Base-by-base conservation (phyloP, 2,797 vertebrate genomes). In the Hapalemur alaotrensis region DNA sequence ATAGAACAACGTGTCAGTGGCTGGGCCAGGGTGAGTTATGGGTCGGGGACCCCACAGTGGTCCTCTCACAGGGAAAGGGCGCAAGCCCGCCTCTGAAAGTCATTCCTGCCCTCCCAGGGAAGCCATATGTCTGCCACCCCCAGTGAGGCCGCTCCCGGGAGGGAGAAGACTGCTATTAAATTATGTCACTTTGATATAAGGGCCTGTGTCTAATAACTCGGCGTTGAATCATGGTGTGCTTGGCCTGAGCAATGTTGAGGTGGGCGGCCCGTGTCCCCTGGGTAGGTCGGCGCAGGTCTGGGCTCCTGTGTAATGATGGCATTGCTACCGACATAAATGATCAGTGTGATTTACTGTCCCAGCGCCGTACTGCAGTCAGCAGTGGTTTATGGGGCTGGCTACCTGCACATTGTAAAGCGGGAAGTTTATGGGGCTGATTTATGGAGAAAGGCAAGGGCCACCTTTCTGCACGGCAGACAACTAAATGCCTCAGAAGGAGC, bases 171-270 rank as follows among this genome's bases (percentile, higher is more conserved):
- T 12, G 50, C 73, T 83, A 67, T 89, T 96, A 97, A 96, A 87
- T 93, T 86, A 65, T 93, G 95, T 97, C 97, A 94, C 93, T 95
- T 95, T 97, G 95, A 97, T 96, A 96, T 95, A 97, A 95, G 94
- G 85, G 79, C 70, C 67, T 87, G 79, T 50, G 91, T 91, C 96
- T 89, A 84, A 69, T 82, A 94, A 63, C n/a, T 67, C 78, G 10
- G 52, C 17, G 61, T 81, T 95, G 94, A 96, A 97, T 95, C 93
- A 89, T 30, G 67, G 89, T 0, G 0, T 30, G 65, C 78, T 87
- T 41, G 61, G 38, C 89, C 92, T 41, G 43, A 95, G 86, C 89
- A 63, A 70, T 81, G 61, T 5, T 54, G 83, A 93, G 89, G 80
- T 92, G 69, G 93, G 93, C 50, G 0, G 38, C 90, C 48, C 0